phyloP scores from a whole-genome alignment of 2,797 vertebrate species.

The Phalloptychus januarius region DNA sequence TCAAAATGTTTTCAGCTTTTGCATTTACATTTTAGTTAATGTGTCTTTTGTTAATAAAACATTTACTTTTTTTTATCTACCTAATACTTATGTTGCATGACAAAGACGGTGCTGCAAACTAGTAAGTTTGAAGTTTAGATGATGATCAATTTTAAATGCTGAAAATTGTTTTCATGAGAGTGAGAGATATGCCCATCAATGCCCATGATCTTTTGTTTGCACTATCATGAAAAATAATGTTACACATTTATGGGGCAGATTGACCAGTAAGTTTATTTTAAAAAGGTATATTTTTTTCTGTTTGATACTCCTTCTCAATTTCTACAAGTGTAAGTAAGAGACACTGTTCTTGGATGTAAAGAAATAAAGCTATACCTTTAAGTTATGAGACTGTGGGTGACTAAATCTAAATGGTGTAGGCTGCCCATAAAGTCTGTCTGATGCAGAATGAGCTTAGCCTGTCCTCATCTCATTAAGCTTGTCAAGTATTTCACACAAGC shows the following conservation, averaged over 20 bases:
- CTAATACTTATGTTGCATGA: neutral
- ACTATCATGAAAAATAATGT: constrained; percentile 34
- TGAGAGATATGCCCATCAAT: constrained; percentile 1
- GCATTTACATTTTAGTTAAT: neutral
- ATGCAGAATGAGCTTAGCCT: constrained; percentile 71
- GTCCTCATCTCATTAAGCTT: constrained; percentile 72
- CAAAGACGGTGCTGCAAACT: neutral
- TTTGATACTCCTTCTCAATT: constrained; percentile 8
- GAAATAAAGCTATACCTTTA: constrained; percentile 42
- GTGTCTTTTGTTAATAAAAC: neutral
- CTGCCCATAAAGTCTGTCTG: constrained; percentile 57
- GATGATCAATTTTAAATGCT: neutral
- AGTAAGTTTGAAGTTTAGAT: neutral
- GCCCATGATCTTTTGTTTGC: constrained; percentile 6
- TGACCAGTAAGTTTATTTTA: constrained; percentile 23
- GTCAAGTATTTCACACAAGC: constrained; percentile 61
- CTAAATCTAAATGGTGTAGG: constrained; percentile 48
- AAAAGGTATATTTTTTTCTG: neutral
- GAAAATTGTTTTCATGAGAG: neutral
- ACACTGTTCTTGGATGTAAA: constrained; percentile 10
- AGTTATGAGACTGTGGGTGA: constrained; percentile 55
- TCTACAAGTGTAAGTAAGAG: neutral
- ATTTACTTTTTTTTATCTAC: neutral
- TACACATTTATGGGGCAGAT: constrained; percentile 36
- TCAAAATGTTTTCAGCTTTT: neutral